These are phyloP conservation scores for Benitochromis conjunctus DNA, from an alignment of 2,113 vertebrate species.

Conservation along the genomic window DNA sequence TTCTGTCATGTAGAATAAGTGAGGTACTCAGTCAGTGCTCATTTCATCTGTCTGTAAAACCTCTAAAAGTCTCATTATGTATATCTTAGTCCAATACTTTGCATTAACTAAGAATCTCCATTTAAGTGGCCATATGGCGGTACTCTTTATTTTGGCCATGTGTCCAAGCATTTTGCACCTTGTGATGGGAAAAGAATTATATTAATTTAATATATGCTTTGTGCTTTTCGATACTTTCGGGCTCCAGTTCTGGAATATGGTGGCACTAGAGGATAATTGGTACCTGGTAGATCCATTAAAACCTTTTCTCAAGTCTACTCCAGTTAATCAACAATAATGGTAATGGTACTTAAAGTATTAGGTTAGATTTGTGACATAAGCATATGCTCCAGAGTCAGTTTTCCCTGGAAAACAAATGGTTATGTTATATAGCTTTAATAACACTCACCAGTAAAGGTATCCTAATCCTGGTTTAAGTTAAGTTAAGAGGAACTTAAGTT, in stretches of 20 bases:
- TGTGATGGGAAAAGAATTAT: background rate
- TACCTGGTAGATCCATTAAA: background rate
- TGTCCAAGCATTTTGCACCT: background rate
- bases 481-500: background rate
- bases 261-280: background rate
- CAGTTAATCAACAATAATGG: background rate
- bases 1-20: background rate
- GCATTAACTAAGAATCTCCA: background rate
- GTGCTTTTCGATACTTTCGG: background rate
- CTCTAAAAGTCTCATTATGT: background rate
- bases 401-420: background rate
- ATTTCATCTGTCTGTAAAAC: background rate
- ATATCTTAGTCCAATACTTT: background rate
- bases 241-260: background rate
- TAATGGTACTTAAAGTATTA: background rate
- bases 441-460: background rate
- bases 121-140: background rate
- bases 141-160: background rate
- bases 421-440: background rate
- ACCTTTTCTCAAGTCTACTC: background rate
- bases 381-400: background rate
- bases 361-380: background rate
- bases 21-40: background rate
- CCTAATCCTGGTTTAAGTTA: background rate
- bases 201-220: background rate